Conservation (phyloP, 1,140 invertebrate species). For the Camponotus vicinus region DNA sequence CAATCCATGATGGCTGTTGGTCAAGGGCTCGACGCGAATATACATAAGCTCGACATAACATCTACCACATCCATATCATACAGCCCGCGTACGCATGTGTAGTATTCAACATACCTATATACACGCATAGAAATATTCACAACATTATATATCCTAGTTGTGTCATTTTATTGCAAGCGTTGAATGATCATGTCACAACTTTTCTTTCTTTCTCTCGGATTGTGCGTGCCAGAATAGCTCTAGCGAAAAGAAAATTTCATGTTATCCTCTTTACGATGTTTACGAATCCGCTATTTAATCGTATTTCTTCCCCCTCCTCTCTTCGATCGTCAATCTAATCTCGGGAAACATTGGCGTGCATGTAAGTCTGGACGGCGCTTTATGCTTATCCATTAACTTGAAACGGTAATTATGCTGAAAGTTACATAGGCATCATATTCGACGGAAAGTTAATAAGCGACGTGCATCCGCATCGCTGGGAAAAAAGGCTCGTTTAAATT, state of each 20-base stretch:
- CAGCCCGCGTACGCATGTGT: neutral
- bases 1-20: constrained; percentile 58
- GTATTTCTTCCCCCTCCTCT: neutral
- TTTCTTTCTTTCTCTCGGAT: neutral
- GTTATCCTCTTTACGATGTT: constrained; percentile 13
- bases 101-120: too few relatives aligned
- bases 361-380: constrained; percentile 16
- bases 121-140: neutral
- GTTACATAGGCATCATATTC: constrained; percentile 53
- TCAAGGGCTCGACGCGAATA: constrained; percentile 3
- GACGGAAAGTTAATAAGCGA: constrained; percentile 61
- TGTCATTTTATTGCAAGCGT: constrained; percentile 36
- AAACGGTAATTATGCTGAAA: constrained; percentile 47
- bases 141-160: neutral
- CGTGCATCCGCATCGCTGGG: neutral
- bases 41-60: neutral
- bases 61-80: neutral
- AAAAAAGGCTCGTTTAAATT: constrained; percentile 29
- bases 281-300: neutral
- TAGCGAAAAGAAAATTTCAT: constrained; percentile 59
- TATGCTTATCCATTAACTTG: constrained; percentile 62
- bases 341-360: neutral
- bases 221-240: constrained; percentile 12
- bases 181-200: constrained; percentile 62
- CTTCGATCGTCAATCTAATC: constrained; percentile 47